These are phyloP conservation scores for Lithobates pipiens DNA, from an alignment of 2,797 vertebrate species.

Conservation along the genomic window DNA sequence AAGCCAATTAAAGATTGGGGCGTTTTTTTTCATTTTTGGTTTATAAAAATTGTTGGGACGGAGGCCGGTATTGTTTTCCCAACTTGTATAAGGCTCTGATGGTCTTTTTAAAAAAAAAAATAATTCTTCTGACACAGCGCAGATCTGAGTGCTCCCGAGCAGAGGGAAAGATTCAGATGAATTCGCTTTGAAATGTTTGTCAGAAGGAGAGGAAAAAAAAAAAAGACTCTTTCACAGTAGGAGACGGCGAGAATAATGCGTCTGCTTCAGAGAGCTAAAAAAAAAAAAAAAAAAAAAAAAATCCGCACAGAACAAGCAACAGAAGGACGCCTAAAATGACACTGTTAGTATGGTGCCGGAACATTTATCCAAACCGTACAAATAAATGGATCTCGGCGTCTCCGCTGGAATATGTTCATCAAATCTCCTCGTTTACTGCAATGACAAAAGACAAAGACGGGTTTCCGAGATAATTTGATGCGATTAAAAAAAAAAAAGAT, in stretches of 20 bases:
- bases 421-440: too few relatives aligned
- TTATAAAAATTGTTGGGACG: neutral
- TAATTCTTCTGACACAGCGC: conserved; percentile 28
- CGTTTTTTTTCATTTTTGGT: neutral
- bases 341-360: neutral
- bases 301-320: neutral
- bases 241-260: conserved; percentile 43
- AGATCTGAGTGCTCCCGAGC: conserved; percentile 1
- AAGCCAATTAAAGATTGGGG: conserved; percentile 67
- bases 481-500: too few relatives aligned
- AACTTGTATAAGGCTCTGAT: conserved; percentile 11
- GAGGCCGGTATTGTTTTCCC: conserved; percentile 3
- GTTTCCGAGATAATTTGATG: too few relatives aligned
- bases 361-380: conserved; percentile 8
- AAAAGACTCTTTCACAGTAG: conserved; percentile 35
- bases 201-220: neutral
- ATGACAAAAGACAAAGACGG: too few relatives aligned
- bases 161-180: conserved; percentile 30
- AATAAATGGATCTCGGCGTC: neutral
- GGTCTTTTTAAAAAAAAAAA: conserved; percentile 32
- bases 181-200: conserved; percentile 48
- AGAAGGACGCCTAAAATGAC: conserved; percentile 15
- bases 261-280: conserved; percentile 15
- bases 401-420: too few relatives aligned
- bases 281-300: neutral